These are phyloP conservation scores for Cydia splendana DNA, from an alignment of 1,140 invertebrate species.

Conservation along the genomic window DNA sequence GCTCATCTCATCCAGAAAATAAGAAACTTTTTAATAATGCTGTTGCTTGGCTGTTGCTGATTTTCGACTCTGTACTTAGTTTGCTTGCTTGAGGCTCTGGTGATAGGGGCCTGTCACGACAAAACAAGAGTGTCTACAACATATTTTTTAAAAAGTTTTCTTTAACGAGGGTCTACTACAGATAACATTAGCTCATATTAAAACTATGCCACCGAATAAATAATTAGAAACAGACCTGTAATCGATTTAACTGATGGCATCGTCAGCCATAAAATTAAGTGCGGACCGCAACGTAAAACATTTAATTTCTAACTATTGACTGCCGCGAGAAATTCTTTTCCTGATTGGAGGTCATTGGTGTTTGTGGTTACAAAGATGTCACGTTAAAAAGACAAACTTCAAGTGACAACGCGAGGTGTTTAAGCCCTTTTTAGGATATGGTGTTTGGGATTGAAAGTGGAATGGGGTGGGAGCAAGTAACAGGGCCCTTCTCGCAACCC, in stretches of 20 bases:
- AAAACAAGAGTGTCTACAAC: no score
- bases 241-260: conserved; percentile 74
- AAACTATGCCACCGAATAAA: no score
- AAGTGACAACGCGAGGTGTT: no score
- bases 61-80: no score
- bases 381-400: not conserved
- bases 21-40: no score
- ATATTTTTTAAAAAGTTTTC: no score
- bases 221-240: conserved; percentile 40
- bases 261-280: conserved; percentile 72
- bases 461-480: conserved; percentile 49
- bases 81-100: no score
- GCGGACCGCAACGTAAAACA: conserved; percentile 71
- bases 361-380: not conserved
- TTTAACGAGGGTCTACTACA: no score
- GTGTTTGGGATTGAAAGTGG: conserved; percentile 2
- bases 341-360: conserved; percentile 49
- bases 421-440: not conserved
- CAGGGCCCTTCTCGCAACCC: conserved; percentile 47
- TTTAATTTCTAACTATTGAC: conserved; percentile 77
- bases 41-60: no score
- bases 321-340: conserved; percentile 71
- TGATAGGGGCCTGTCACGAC: no score
- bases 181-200: no score
- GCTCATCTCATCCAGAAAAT: no score